Evolutionary conservation across 1,140 invertebrate species (phyloP), one percentile per base, ranked within the genome.

Genomic region (Polyergus mexicanus): DNA sequence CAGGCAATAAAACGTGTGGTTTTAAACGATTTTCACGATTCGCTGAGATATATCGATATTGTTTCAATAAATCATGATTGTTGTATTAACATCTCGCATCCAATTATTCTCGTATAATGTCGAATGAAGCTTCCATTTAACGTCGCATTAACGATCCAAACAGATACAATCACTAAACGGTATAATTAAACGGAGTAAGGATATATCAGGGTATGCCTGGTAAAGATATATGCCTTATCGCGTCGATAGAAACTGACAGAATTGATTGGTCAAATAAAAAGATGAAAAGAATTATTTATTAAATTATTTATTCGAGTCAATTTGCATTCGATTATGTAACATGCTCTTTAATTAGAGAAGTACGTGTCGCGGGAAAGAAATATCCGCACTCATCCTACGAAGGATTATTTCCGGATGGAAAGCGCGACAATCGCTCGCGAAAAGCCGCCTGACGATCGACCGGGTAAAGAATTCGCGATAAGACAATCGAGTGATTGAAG

Each of bases 401-500:
- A 6, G 77, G 47, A 80, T 78, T 80, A 80, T 65, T 68, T 38
- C 47, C 35, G 65, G 60, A 69, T 54, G 63, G 41, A 41, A 69
- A 80, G 28, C 63, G n/a, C 22, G 65, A 80, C 44, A 80, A 80
- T 80, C 65, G 63, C 44, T 66, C 44, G 44, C 28, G 25, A 41
- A 66, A 41, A 66, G 13, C n/a, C n/a, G 76, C 10, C 76, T 54
- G 38, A 56, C 76, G 47, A 78, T 68, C 76, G 44, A 56, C 35
- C 44, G 47, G 58, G n/a, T 13, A 60, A 38, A 22, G 77, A 65
- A 68, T 69, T 32, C 65, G 6, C 77, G 77, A 80, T 80, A 80
- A 80, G 77, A 80, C 77, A 80, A 69, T 80, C 65, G 77, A 80
- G 65, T 58, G 77, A 80, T 47, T 56, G 65, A 80, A 56, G 51